Evolutionary conservation across 2,888 invertebrate species (phyloP), one percentile per base, ranked within the genome.

Genomic region (Tenthredo distinguenda): DNA sequence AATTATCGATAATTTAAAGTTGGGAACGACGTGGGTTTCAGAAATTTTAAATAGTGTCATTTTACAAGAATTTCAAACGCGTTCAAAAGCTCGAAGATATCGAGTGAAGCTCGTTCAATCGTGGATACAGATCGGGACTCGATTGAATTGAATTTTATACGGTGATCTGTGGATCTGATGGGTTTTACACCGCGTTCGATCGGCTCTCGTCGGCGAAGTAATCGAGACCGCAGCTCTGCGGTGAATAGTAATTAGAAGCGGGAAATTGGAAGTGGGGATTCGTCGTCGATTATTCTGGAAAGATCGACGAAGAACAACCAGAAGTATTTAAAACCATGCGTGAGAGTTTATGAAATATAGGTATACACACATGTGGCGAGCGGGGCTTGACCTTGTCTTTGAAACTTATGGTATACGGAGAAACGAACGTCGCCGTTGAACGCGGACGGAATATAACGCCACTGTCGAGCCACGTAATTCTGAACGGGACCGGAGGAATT

Each of bases 401-500:
- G 31, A 31, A 77, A 50, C 18, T 34, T 18, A 47, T 43, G 12
- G 2, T 47, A 47, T 47, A 55, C 18, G 31, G 6, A 62, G 62
- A 40, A 62, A 81, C 58, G 62, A 62, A 12, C 26, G 58, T 40
- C 79, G 62, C 15, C 40, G 43, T 21, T 71, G 34, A n/a, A 81
- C 34, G 81, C 81, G 62, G 2, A 40, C 62, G 21, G 81, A 58
- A 58, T 81, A 62, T 40, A 40, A 40, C 47, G 26, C 21, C 21
- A 12, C n/a, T 68, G 34, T 31, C 34, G 34, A 40, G 62, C 40
- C 40, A 81, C 81, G 62, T 81, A 81, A 81, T 40, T 37, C 81
- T 5, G 81, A 62, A 40, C 58, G 81, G 81, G 81, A 81, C 40
- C 81, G 26, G 21, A 6, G 62, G 81, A 81, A 81, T 81, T 81